phyloP scores from a whole-genome alignment of 2,888 invertebrate genomes.

The Phaonia tiefii region DNA sequence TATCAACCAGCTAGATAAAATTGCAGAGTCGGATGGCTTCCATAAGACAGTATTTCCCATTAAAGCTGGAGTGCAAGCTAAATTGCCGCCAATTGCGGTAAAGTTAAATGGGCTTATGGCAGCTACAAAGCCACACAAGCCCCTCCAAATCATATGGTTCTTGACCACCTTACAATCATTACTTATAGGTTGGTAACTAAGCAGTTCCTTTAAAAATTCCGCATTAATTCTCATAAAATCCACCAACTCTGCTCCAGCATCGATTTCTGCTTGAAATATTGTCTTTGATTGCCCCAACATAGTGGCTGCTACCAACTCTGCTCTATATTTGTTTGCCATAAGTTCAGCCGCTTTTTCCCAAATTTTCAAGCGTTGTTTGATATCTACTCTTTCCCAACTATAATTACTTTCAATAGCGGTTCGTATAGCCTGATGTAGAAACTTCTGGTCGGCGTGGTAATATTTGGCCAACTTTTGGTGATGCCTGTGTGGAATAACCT shows the following conservation, averaged over 20 bases:
- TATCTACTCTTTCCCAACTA: slow-evolving; percentile 91
- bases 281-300: slow-evolving; percentile 98
- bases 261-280: slow-evolving; percentile 96
- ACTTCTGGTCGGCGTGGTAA: slow-evolving; percentile 91
- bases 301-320: slow-evolving; percentile 94
- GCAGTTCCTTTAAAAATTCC: slow-evolving; percentile 89
- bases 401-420: slow-evolving; percentile 87
- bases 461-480: slow-evolving; percentile 91
- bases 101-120: slow-evolving; percentile 99
- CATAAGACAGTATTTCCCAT: slow-evolving; percentile 97
- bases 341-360: slow-evolving; percentile 93
- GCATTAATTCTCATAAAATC: slow-evolving; percentile 94
- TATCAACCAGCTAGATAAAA: slow-evolving; percentile 96
- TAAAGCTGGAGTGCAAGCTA: slow-evolving; percentile 92
- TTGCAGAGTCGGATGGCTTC: slow-evolving; percentile 98
- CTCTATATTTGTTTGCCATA: slow-evolving; percentile 92
- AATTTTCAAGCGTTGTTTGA: slow-evolving; percentile 89
- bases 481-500: slow-evolving; percentile 94
- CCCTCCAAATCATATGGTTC: slow-evolving; percentile 92
- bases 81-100: slow-evolving; percentile 98
- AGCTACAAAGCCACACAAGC: slow-evolving; percentile 97
- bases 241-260: slow-evolving; percentile 95
- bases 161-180: slow-evolving; percentile 85
- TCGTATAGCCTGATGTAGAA: slow-evolving; percentile 91
- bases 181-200: slow-evolving; percentile 94